phyloP scores from a whole-genome alignment of 2,113 vertebrate species.

The Gobiocypris rarus region DNA sequence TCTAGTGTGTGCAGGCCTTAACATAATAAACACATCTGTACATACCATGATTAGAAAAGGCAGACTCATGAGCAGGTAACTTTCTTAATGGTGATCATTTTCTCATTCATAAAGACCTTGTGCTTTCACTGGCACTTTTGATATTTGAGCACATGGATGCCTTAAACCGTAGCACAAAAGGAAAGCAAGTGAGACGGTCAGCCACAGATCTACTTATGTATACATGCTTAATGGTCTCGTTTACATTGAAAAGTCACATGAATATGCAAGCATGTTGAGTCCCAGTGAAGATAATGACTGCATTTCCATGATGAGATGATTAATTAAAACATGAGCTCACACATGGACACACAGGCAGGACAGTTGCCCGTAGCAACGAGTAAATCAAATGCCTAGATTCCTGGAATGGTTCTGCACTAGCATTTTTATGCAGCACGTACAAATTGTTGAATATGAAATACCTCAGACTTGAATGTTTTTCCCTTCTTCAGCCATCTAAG shows the following conservation, averaged over 20 bases:
- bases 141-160: constrained; percentile 41
- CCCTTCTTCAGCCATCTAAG: not conserved
- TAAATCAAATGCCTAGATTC: constrained; percentile 36
- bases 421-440: constrained; percentile 6
- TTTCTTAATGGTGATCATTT: no score
- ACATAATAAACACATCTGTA: not conserved
- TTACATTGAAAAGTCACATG: constrained; percentile 60
- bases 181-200: constrained; percentile 57
- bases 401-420: not conserved
- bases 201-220: constrained; percentile 37
- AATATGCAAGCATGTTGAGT: constrained; percentile 51
- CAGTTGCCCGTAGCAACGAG: constrained; percentile 50
- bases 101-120: constrained; percentile 1
- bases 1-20: no score
- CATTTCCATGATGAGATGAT: constrained; percentile 49
- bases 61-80: not conserved
- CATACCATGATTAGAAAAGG: not conserved
- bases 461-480: not conserved
- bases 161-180: constrained; percentile 42
- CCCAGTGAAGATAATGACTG: constrained; percentile 44
- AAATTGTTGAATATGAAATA: not conserved
- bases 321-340: constrained; percentile 64
- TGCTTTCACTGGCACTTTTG: constrained; percentile 41
- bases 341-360: constrained; percentile 39
- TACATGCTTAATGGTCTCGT: constrained; percentile 59